Evolutionary conservation across 2,113 vertebrate species (phyloP).

Genomic region (Cisticola juncidis): DNA sequence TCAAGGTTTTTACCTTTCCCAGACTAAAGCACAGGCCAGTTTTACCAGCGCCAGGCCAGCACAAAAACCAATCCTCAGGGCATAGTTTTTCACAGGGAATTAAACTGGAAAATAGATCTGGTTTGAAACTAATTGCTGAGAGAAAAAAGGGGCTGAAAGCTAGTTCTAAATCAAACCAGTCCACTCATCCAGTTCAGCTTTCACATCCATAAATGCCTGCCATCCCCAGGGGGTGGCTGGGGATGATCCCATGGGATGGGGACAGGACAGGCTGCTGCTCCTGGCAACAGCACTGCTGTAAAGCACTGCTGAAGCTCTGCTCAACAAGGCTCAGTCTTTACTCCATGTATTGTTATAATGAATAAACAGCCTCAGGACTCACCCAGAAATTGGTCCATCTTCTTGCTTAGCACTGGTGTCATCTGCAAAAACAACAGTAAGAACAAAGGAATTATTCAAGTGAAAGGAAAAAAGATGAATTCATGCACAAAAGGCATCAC

Average conservation of each 20-base stretch:
- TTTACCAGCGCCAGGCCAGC: neutral
- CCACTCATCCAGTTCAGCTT: neutral
- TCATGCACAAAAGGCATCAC: neutral
- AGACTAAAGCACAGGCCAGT: neutral
- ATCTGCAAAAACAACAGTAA: constrained; percentile 44
- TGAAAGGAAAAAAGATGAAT: neutral
- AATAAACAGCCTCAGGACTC: neutral
- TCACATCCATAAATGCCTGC: neutral
- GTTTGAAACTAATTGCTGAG: neutral
- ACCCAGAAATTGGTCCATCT: constrained; percentile 69
- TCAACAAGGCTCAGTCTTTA: neutral
- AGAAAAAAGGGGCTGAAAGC: neutral
- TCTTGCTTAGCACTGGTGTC: constrained; percentile 69
- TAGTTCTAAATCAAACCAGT: neutral
- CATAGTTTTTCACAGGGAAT: neutral
- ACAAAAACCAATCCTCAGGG: neutral
- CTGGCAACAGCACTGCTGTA: neutral
- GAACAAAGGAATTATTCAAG: neutral
- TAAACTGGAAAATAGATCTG: neutral
- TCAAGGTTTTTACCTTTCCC: neutral
- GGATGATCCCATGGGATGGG: neutral
- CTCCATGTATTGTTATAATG: rapidly evolving
- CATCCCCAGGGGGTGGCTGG: neutral
- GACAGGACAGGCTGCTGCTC: neutral
- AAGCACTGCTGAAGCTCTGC: rapidly evolving